phyloP scores from a whole-genome alignment of 2,797 vertebrate genomes.

The Cercopithecus petaurista region DNA sequence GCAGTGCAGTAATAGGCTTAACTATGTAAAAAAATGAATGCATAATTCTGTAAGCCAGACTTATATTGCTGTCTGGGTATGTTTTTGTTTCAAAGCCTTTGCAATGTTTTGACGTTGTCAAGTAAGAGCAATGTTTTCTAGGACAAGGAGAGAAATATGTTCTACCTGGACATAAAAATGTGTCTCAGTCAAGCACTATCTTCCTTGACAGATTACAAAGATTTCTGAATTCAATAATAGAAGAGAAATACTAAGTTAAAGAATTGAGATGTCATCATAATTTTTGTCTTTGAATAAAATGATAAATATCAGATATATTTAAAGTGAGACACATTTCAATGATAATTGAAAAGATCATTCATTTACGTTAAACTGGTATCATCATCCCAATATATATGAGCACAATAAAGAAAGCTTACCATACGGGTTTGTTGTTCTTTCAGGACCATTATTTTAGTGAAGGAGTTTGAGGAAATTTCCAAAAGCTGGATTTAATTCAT shows the following conservation, averaged over 20 bases:
- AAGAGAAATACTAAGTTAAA: neutral
- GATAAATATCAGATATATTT: neutral
- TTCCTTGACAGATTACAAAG: neutral
- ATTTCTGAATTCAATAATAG: neutral
- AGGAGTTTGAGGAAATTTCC: neutral
- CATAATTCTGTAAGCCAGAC: neutral
- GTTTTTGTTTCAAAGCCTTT: neutral
- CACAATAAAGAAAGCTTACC: neutral
- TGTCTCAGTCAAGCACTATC: neutral
- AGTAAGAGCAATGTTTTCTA: accelerated
- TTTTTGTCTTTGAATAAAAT: neutral
- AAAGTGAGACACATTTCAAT: neutral
- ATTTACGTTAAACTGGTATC: neutral
- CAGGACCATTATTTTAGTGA: neutral
- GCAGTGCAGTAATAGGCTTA: neutral
- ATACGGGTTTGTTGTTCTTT: neutral
- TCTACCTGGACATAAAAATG: neutral
- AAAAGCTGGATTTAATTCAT: neutral
- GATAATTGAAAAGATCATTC: neutral
- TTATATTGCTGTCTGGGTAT: neutral
- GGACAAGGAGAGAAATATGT: neutral
- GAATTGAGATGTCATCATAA: neutral
- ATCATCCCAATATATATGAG: neutral
- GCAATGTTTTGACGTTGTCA: neutral
- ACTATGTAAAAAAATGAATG: neutral